Conservation (phyloP, 2,113 vertebrate species). For the Oriolus oriolus region DNA sequence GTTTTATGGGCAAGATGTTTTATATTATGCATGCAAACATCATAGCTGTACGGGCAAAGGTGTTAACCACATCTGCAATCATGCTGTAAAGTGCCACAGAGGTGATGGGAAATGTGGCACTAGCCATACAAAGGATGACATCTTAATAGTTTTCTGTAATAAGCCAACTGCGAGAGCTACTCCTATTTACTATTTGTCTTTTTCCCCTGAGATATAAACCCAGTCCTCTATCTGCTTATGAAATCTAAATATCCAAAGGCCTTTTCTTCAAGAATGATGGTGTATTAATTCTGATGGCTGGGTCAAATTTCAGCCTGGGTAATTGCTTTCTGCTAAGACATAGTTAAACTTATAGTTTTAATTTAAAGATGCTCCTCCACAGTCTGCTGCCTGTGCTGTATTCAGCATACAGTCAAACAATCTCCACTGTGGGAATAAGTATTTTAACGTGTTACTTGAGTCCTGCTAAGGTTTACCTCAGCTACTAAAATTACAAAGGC, state of each 20-base stretch:
- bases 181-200: slow-evolving; percentile 13
- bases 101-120: background rate
- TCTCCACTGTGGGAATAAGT: background rate
- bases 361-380: slow-evolving; percentile 9
- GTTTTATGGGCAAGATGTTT: background rate
- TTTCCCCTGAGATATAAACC: background rate
- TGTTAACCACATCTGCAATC: background rate
- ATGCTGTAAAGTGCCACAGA: background rate
- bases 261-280: background rate
- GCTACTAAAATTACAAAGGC: background rate
- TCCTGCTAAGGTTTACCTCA: background rate
- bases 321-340: slow-evolving; percentile 41
- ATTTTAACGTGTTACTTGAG: background rate
- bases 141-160: slow-evolving; percentile 34
- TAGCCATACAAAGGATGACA: background rate
- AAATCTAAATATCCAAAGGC: slow-evolving; percentile 54
- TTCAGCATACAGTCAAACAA: background rate
- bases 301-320: slow-evolving; percentile 31
- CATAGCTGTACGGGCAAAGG: background rate
- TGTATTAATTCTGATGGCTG: background rate
- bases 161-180: background rate
- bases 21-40: background rate
- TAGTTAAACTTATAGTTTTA: slow-evolving; percentile 20
- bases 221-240: slow-evolving; percentile 22
- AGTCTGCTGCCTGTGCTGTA: background rate